A percentile compares a stretch with the other conserved stretches of the same genome.
These are phyloP conservation scores for Battus philenor DNA, from an alignment of 1,140 invertebrate species.

Conservation along the genomic window DNA sequence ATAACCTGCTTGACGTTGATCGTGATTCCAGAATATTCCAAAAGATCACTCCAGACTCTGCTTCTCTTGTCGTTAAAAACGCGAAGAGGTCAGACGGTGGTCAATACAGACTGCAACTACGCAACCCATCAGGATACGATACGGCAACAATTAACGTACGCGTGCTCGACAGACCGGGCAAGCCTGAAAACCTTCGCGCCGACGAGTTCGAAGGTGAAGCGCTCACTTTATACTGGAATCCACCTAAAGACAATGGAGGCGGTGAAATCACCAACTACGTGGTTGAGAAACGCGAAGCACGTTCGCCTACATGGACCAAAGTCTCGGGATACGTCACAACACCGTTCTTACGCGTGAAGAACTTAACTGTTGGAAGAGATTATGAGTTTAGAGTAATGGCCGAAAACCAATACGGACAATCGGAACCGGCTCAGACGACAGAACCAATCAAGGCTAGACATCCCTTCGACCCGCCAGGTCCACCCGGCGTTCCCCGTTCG, in stretches of 20 bases:
- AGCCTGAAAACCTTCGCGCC: constrained; percentile 90
- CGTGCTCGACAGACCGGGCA: constrained; percentile 92
- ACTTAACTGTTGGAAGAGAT: constrained; percentile 91
- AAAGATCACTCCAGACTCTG: constrained; percentile 91
- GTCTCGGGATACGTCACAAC: constrained; percentile 94
- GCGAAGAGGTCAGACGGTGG: constrained; percentile 94
- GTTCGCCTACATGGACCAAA: constrained; percentile 89
- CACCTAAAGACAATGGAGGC: constrained; percentile 97
- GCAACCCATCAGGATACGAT: constrained; percentile 96
- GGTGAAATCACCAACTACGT: constrained; percentile 92
- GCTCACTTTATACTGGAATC: constrained; percentile 96
- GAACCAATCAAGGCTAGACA: constrained; percentile 95
- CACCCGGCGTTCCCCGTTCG: constrained; percentile 90
- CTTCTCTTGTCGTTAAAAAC: constrained; percentile 93
- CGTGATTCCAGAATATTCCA: constrained; percentile 88
- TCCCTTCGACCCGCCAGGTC: constrained; percentile 95
- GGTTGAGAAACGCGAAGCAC: constrained; percentile 94
- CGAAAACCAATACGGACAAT: constrained; percentile 97
- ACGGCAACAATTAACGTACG: constrained; percentile 95
- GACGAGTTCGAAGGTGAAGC: constrained; percentile 97
- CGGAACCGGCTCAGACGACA: constrained; percentile 91
- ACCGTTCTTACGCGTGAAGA: constrained; percentile 91
- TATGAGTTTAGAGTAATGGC: constrained; percentile 99
- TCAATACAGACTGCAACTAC: constrained; percentile 93
- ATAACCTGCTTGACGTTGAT: constrained; percentile 82